Base-by-base conservation (phyloP, 2,888 invertebrate genomes). In the Xestia sexstrigata region DNA sequence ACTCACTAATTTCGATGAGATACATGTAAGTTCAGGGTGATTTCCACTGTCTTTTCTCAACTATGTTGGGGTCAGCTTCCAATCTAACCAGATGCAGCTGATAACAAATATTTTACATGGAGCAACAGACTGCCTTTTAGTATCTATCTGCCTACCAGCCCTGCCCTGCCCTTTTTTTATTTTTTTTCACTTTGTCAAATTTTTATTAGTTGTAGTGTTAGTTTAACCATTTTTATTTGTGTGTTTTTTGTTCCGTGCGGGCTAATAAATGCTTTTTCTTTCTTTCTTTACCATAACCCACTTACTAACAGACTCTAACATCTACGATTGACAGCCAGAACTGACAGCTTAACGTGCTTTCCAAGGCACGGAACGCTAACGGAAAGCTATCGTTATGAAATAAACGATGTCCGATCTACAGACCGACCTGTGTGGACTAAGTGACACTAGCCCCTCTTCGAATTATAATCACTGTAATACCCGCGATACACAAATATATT, bases 1-100 rank as follows among this genome's bases (percentile, higher is more conserved):
- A 20, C 78, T 97, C 13, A 93, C 89, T 5, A 95, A 96, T 83
- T 87, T 96, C 23, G 96, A 97, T 91, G 90, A 93, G 74, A 93
- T 97, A 83, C 95, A 96, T 89, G 97, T 97, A 88, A 94, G 95
- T 65, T n/a, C 7, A 42, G 20, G 35, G 7, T n/a, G 23, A 63
- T 39, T 39, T 39, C 9, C 13, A 6, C 20, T 55, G n/a, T 13
- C 55, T 58, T 55, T 49, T 58, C 26, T 23, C 63, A 63, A 26
- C 13, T 23, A 39, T 39, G 39, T 23, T 3, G 35, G 6, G 62
- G 1, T 23, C 35, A 62, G 35, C 23, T 39, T 63, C 39, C 7
- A 23, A 13, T 63, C 13, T 15, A 39, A 39, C 39, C 23, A 23
- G 63, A n/a, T 13, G 39, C 13, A 39, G 13, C 23, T 39, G 26